Evolutionary conservation across 2,888 invertebrate species (phyloP).

Genomic region (Sinhomidia bicolor): DNA sequence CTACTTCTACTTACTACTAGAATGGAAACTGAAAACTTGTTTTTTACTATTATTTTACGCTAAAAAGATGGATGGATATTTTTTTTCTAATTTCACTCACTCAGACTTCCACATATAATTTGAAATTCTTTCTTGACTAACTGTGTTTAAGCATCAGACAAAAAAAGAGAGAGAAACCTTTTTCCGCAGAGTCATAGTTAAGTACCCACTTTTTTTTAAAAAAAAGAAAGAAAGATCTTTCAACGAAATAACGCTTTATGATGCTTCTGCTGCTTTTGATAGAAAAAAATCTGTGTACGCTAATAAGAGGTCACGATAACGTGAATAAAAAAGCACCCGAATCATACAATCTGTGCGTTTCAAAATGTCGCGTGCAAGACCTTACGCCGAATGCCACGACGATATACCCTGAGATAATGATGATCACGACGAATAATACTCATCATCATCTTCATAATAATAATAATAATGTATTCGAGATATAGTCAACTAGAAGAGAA

Average conservation of each 20-base stretch:
- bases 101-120: neutral
- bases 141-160: neutral
- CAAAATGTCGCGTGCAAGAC: constrained; percentile 78
- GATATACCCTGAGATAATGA: constrained; percentile 29
- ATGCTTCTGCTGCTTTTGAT: neutral
- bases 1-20: neutral
- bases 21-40: constrained; percentile 23
- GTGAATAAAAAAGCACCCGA: neutral
- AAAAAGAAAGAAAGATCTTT: too few relatives aligned
- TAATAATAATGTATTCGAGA: constrained; percentile 56
- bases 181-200: neutral
- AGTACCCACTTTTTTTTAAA: constrained; percentile 51
- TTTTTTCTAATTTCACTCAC: constrained; percentile 15
- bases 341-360: neutral
- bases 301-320: constrained; percentile 68
- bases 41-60: constrained; percentile 11
- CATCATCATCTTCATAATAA: constrained; percentile 55
- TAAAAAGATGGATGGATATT: neutral
- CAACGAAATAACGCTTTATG: neutral
- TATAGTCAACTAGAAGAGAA: constrained; percentile 21
- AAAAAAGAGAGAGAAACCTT: neutral
- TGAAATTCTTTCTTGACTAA: neutral
- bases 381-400: constrained; percentile 76
- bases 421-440: constrained; percentile 51
- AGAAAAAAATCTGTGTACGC: neutral